phyloP scores from a whole-genome alignment of 2,113 vertebrate genomes.

The Theristicus caerulescens region DNA sequence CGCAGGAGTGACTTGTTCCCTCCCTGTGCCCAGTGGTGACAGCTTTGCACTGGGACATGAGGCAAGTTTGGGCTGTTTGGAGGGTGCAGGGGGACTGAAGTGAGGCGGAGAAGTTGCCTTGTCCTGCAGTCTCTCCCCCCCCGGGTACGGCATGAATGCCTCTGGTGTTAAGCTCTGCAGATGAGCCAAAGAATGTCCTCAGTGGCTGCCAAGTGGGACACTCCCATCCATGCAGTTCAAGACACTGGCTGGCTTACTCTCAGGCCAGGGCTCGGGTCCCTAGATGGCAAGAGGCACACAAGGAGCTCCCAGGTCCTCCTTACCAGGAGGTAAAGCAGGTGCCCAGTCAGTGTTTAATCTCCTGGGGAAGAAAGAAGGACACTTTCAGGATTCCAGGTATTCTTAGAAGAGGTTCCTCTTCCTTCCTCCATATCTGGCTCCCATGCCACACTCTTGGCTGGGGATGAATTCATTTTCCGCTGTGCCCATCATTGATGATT shows the following conservation, averaged over 20 bases:
- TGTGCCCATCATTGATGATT: not conserved
- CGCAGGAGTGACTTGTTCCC: not conserved
- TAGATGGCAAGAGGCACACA: not conserved
- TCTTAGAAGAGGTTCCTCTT: not conserved
- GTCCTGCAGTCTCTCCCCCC: not conserved
- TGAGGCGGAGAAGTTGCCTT: not conserved
- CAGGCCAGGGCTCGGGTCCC: not conserved
- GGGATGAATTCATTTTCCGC: not conserved
- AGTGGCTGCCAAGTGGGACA: not conserved
- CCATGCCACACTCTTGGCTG: not conserved
- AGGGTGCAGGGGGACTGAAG: not conserved
- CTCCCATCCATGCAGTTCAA: not conserved
- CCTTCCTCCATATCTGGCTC: not conserved
- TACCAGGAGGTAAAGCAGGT: not conserved
- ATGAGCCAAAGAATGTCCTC: constrained; percentile 22
- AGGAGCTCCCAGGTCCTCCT: not conserved
- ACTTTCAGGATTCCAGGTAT: not conserved
- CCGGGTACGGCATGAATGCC: not conserved
- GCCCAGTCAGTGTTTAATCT: not conserved
- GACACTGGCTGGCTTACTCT: not conserved
- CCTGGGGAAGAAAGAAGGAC: not conserved
- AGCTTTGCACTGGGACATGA: not conserved
- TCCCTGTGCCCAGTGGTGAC: not conserved
- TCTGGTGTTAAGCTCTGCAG: not conserved
- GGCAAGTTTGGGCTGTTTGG: not conserved